These are phyloP conservation scores for Todiramphus saurophagus DNA, from an alignment of 2,113 vertebrate species.

Conservation along the genomic window DNA sequence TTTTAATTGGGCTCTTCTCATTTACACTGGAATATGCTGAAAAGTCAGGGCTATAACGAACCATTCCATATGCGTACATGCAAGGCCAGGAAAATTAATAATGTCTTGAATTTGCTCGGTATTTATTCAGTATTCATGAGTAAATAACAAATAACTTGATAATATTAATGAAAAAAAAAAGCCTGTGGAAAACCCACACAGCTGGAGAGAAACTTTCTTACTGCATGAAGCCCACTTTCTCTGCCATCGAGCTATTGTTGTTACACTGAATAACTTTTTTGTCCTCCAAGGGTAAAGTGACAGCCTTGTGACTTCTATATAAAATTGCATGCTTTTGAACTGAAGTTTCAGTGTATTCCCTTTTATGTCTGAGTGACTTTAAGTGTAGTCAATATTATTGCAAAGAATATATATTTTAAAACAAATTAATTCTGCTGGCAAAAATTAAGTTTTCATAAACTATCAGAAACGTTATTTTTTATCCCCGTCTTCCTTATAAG, in stretches of 20 bases:
- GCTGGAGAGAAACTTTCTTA: constrained; percentile 37
- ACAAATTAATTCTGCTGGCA: not conserved
- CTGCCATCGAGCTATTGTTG: constrained; percentile 36
- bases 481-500: not conserved
- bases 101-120: not conserved
- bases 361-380: not conserved
- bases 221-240: not conserved
- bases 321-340: not conserved
- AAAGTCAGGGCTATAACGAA: constrained; percentile 38
- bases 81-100: constrained; percentile 20
- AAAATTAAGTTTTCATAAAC: not conserved
- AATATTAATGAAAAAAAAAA: constrained; percentile 13
- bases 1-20: constrained; percentile 42
- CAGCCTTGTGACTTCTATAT: constrained; percentile 4
- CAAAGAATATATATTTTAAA: not conserved
- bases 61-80: not conserved
- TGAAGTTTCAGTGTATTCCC: not conserved
- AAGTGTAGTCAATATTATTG: not conserved
- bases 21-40: not conserved
- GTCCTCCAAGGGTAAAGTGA: not conserved
- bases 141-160: constrained; percentile 57
- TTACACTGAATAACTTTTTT: not conserved
- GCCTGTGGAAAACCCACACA: not conserved
- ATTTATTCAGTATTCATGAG: constrained; percentile 35
- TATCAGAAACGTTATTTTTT: not conserved